Base-by-base conservation (phyloP, 2,797 vertebrate genomes). In the Benthosema pterotum region DNA sequence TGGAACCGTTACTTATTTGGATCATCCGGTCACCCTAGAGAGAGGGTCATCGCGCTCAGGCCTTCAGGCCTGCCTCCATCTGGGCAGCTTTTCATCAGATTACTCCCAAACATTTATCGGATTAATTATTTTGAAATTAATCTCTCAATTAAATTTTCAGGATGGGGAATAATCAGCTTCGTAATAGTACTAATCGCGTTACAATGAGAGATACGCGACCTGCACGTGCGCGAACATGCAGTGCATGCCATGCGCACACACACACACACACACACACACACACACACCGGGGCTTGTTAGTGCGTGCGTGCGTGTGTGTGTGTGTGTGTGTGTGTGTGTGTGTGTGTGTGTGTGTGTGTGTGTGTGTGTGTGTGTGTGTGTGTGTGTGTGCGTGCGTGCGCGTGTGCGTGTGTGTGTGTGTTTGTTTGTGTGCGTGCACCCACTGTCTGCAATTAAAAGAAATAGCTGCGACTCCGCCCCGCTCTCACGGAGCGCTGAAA, bases 11-110 rank as follows among this genome's bases (percentile, higher is more conserved):
- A n/a, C n/a, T n/a, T n/a, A n/a, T n/a, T n/a, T n/a, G n/a, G n/a
- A n/a, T n/a, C n/a, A n/a, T n/a, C n/a, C n/a, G n/a, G n/a, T n/a
- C n/a, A n/a, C n/a, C n/a, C n/a, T 54, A 68, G 18, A 68, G 75
- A 74, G 46, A 45, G 73, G 75, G 69, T 55, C 52, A 62, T 67
- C 60, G 60, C 60, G 18, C 72, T 43, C 70, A 57, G 22, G 63
- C 38, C n/a, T n/a, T n/a, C n/a, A 59, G 62, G 58, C 51, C 80
- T 69, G 72, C 74, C 77, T 84, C 89, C 87, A 88, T 91, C 89
- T 90, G 89, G 84, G 72, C 65, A 71, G 74, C 72, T 46, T 12
- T 84, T 80, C 79, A 85, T 83, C 78, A 82, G 80, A 89, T 89
- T 87, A 84, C 71, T 67, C 52, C 52, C 11, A 55, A 79, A 84